A percentile compares a stretch with the other conserved stretches of the same genome.
phyloP scores from a whole-genome alignment of 2,113 vertebrate species.

The Corythoichthys haematopterus region DNA sequence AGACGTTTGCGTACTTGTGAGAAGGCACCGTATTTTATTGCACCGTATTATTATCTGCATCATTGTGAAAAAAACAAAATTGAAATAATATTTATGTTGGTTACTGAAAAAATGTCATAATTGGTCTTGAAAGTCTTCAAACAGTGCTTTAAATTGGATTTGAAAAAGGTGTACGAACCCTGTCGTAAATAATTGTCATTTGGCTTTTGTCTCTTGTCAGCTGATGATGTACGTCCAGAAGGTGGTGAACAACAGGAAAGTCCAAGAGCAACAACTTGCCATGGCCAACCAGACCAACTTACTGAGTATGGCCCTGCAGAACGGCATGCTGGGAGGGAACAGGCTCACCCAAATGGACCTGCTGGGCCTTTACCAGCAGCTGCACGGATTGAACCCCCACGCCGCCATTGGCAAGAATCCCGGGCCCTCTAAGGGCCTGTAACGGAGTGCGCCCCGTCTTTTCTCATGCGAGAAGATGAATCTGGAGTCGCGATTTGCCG shows the following conservation, averaged over 20 bases:
- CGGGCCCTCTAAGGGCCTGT: constrained; percentile 90
- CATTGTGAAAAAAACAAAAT: too few species aligned
- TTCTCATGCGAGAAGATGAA: not conserved
- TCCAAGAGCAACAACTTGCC: constrained; percentile 94
- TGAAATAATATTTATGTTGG: too few species aligned
- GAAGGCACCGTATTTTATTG: too few species aligned
- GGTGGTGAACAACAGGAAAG: constrained; percentile 90
- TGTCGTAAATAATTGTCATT: not conserved
- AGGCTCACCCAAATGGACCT: constrained; percentile 83
- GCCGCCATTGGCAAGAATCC: constrained; percentile 85
- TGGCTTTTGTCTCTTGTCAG: constrained; percentile 50
- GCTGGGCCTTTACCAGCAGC: constrained; percentile 90
- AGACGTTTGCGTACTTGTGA: too few species aligned
- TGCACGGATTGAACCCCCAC: constrained; percentile 74
- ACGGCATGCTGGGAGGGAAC: constrained; percentile 71
- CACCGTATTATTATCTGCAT: too few species aligned
- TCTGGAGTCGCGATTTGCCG: constrained; percentile 36
- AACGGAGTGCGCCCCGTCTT: constrained; percentile 28
- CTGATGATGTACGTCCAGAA: constrained; percentile 93
- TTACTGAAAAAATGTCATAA: too few species aligned
- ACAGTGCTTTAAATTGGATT: too few species aligned
- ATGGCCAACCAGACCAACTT: constrained; percentile 81
- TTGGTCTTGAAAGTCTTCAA: too few species aligned
- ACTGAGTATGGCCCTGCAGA: constrained; percentile 82
- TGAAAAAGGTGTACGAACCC: too few species aligned